These are phyloP conservation scores for Acrobasis suavella DNA, from an alignment of 2,888 invertebrate genomes.

Conservation along the genomic window DNA sequence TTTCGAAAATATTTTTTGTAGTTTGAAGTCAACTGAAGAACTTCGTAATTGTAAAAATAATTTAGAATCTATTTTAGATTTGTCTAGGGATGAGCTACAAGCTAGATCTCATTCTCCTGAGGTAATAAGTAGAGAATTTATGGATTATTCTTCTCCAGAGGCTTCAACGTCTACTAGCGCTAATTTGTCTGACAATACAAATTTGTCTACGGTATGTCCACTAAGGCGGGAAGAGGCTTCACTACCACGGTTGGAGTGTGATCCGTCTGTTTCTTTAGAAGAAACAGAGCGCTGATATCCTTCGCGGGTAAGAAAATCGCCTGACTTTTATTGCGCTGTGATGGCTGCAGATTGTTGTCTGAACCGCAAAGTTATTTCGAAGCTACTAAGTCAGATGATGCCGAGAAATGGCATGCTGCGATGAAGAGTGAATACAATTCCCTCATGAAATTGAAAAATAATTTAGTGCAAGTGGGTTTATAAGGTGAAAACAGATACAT, in stretches of 20 bases:
- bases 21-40: background rate
- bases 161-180: too few species aligned
- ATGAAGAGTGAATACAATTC: slow-evolving; percentile 33
- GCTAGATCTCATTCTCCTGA: too few species aligned
- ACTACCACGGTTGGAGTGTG: too few species aligned
- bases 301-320: background rate
- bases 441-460: slow-evolving; percentile 30
- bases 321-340: background rate
- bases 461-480: slow-evolving; percentile 24
- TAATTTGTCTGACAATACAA: too few species aligned
- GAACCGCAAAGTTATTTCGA: background rate
- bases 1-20: background rate
- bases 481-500: slow-evolving; percentile 14
- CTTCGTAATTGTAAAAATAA: too few species aligned
- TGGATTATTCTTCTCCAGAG: too few species aligned
- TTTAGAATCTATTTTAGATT: too few species aligned
- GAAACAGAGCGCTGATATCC: background rate
- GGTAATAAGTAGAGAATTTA: too few species aligned
- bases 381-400: background rate
- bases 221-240: too few species aligned
- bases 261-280: too few species aligned
- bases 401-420: slow-evolving; percentile 29
- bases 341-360: background rate
- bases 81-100: too few species aligned
- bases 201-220: too few species aligned